A percentile compares a stretch with the other conserved stretches of the same genome.
phyloP scores from a whole-genome alignment of 1,140 invertebrate species.

The Drosophila insularis region DNA sequence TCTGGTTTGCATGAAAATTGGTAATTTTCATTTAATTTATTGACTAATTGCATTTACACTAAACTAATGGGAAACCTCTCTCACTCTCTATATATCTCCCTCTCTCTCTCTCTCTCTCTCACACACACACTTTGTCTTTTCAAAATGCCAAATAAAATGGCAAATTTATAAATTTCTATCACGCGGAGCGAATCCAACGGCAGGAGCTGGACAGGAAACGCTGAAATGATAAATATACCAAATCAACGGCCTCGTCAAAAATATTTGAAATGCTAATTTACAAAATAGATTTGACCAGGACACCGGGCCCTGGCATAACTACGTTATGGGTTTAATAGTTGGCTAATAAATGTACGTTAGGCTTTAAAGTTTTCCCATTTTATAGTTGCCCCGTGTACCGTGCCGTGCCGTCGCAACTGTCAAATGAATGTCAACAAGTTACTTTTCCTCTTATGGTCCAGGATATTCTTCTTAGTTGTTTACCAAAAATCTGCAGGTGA shows the following conservation, averaged over 20 bases:
- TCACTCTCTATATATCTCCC: conserved; percentile 11
- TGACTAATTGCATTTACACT: conserved; percentile 72
- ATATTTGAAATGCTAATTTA: conserved; percentile 61
- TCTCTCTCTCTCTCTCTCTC: conserved; percentile 35
- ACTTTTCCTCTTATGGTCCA: neutral
- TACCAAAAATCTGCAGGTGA: conserved; percentile 40
- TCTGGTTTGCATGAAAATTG: conserved; percentile 61
- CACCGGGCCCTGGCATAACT: conserved; percentile 3
- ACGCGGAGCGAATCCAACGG: conserved; percentile 23
- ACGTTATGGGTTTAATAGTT: conserved; percentile 23
- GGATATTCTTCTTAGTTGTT: neutral
- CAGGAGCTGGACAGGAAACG: neutral
- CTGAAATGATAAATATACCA: conserved; percentile 49
- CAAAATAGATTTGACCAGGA: conserved; percentile 37
- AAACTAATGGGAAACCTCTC: conserved; percentile 62
- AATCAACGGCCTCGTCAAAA: conserved; percentile 52
- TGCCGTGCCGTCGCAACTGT: conserved; percentile 18
- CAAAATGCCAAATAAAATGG: conserved; percentile 71
- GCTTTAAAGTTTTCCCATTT: conserved; percentile 23
- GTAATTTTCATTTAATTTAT: conserved; percentile 77
- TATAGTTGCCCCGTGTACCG: too few relatives aligned
- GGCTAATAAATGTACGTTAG: conserved; percentile 44
- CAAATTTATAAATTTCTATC: conserved; percentile 66
- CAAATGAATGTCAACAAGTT: conserved; percentile 40
- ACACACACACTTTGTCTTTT: too few relatives aligned